Base-by-base conservation (phyloP, 2,888 invertebrate species). In the Coenonympha arcania region DNA sequence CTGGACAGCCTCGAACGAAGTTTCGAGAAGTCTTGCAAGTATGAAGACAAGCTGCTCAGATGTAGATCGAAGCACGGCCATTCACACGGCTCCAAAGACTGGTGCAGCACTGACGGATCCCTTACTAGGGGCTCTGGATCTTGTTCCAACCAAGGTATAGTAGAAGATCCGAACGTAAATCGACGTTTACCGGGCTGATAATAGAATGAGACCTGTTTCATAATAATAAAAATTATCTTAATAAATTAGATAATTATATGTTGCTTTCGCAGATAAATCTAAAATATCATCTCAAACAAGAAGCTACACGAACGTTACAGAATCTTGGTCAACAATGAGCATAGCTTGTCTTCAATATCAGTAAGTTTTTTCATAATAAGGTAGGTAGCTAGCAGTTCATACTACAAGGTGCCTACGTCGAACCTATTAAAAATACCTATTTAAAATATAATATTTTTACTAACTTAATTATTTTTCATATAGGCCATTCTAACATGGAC, bases 271-370 rank as follows among this genome's bases (percentile, higher is more conserved):
- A 70, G 69, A 55, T 16, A 58, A 59, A 36, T 47, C 54, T 5
- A 66, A 68, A n/a, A n/a, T n/a, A 36, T 51, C 67, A 3, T 59
- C 71, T 3, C 68, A 63, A 45, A 24, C 36, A n/a, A 33, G 28
- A 24, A 40, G 24, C 15, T 36, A 28, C 15, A 28, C 34, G 15
- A 71, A 76, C 45, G 52, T 72, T 4, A 63, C 72, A 6, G 74
- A 81, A 28, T 77, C 87, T n/a, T 85, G 84, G 76, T 87, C 88
- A 0, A 86, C 87, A 1, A 81, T 86, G 73, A 88, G 87, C 65
- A 81, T 88, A 56, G 83, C 87, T 5, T 85, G 88, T 61, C 69
- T 89, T 9, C 88, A 88, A 59, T 87, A 86, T 60, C 87, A 88
- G 88, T 88, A 64, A 78, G 81, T 73, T 33, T 28, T 41, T n/a